Base-by-base conservation (phyloP, 2,888 invertebrate species). In the Lagria hirta region DNA sequence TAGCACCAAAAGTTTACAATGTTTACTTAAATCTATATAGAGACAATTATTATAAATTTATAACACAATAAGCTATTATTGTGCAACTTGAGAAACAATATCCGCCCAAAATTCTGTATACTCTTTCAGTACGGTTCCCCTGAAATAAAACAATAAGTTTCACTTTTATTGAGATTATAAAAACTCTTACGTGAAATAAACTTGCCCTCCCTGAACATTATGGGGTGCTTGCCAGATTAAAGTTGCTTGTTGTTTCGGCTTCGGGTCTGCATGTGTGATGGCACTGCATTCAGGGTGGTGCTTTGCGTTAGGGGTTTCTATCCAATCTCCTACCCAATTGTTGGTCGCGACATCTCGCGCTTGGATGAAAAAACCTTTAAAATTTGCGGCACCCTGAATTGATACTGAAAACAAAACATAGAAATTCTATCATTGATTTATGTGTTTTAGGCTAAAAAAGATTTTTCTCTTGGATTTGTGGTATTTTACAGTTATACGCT, bases 361-460 rank as follows among this genome's bases (percentile, higher is more conserved):
- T 73, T 89, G 89, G 27, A 89, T 72, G 70, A 89, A 86, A 75
- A 88, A 89, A n/a, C 89, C 88, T 58, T 86, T 84, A 73, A 89
- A 88, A 1, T 81, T 70, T 8, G 76, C 78, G 1, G 45, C 22
- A 7, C 69, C 67, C 36, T 62, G 63, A 23, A 68, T 65, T 4
- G 60, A 63, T 13, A 69, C 68, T 69, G 51, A 8, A 55, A 54
- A 36, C 23, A 17, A 23, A 29, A 11, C 4, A 3, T 17, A 22
- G 6, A 22, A 34, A 10, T 34, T 34, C 7, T 20, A 21, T n/a
- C 5, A 20, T 6, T 8, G 13, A 28, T 13, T 28, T 13, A 1
- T 11, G 8, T 2, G 21, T 21, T 21, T 21, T n/a, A n/a, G n/a
- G n/a, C n/a, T n/a, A n/a, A n/a, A n/a, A n/a, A n/a, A n/a, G n/a